These are phyloP conservation scores for Jacana jacana DNA, from an alignment of 2,113 vertebrate genomes.

Conservation along the genomic window DNA sequence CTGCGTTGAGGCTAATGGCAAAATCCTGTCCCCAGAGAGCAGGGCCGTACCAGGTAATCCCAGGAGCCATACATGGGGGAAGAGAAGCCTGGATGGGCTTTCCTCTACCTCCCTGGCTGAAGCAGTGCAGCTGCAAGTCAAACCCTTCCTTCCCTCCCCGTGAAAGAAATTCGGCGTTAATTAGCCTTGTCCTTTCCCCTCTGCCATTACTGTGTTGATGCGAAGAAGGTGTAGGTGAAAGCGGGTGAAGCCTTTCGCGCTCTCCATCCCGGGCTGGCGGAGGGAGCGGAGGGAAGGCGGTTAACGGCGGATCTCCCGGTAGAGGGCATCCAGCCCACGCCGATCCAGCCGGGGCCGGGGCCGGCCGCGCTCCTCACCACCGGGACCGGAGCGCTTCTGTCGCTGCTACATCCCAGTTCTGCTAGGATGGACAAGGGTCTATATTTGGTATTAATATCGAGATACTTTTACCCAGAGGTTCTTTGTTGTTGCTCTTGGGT, in stretches of 20 bases:
- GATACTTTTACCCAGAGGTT: neutral
- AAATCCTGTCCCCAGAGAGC: neutral
- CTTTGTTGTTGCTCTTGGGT: neutral
- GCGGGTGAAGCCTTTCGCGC: neutral
- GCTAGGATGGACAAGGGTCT: fast-evolving
- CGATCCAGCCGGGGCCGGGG: neutral
- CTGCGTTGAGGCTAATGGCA: fast-evolving
- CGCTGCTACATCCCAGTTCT: neutral
- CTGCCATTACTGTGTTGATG: neutral
- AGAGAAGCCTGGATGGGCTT: neutral
- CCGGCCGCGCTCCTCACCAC: neutral
- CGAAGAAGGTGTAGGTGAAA: neutral
- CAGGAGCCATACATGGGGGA: fast-evolving
- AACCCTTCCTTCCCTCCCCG: neutral
- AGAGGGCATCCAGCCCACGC: conserved; percentile 63
- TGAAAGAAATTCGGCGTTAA: neutral
- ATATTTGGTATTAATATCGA: neutral
- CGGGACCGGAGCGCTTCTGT: fast-evolving
- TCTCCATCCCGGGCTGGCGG: fast-evolving
- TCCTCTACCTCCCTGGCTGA: fast-evolving
- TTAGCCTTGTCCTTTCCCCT: neutral
- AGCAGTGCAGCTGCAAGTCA: neutral
- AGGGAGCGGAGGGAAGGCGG: neutral
- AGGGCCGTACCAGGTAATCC: fast-evolving
- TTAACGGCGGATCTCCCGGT: neutral